Percentiles rank a stretch among this genome's conserved stretches.
Evolutionary conservation across 2,888 invertebrate genomes (phyloP).

Genomic region (Sarcophaga variegata): DNA sequence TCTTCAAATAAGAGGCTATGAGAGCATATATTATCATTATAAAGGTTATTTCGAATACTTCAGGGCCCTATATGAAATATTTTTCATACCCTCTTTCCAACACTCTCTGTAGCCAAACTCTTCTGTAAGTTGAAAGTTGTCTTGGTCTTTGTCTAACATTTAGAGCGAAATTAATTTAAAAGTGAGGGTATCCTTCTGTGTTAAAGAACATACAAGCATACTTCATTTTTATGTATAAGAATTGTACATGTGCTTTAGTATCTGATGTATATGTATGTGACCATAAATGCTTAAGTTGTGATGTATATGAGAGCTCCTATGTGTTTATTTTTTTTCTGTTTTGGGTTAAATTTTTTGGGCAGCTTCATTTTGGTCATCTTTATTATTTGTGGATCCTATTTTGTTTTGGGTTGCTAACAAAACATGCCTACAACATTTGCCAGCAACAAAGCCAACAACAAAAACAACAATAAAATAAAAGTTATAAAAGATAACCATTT

Average conservation of each 20-base stretch:
- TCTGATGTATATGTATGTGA: constrained; percentile 12
- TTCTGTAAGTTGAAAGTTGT: constrained; percentile 43
- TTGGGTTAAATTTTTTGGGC: constrained; percentile 77
- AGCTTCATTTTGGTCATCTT: constrained; percentile 80
- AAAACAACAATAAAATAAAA: constrained; percentile 12
- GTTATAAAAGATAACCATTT: constrained; percentile 47
- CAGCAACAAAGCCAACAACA: constrained; percentile 47
- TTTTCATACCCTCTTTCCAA: neutral
- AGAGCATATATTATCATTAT: too few species aligned
- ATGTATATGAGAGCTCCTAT: constrained; percentile 67
- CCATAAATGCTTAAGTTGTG: constrained; percentile 17
- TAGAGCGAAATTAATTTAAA: constrained; percentile 48
- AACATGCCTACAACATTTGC: constrained; percentile 73
- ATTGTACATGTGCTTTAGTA: neutral
- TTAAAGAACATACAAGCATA: constrained; percentile 12
- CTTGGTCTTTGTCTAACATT: constrained; percentile 49
- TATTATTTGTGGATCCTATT: constrained; percentile 77
- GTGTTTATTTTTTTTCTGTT: constrained; percentile 74
- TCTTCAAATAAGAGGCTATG: too few species aligned
- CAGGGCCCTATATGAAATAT: neutral
- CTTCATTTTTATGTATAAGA: neutral
- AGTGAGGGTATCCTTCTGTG: constrained; percentile 61
- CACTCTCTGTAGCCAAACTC: neutral
- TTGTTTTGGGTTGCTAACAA: constrained; percentile 66
- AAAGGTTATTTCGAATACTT: neutral